A percentile compares a stretch with the other conserved stretches of the same genome.
These are phyloP conservation scores for Andrena flavipes DNA, from an alignment of 2,888 invertebrate species.

Conservation along the genomic window DNA sequence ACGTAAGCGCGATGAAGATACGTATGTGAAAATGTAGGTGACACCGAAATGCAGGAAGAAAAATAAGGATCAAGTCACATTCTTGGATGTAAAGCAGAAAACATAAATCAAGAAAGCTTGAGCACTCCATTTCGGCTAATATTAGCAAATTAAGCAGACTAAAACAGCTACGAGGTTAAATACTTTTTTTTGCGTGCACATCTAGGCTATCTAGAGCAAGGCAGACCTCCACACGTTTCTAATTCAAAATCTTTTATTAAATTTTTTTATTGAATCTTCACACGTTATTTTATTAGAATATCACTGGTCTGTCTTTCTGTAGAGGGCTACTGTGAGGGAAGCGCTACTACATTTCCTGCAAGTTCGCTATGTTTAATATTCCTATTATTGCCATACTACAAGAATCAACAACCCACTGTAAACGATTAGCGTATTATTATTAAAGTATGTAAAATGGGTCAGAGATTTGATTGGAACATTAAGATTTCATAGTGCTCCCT, in stretches of 20 bases:
- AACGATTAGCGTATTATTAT: conserved; percentile 41
- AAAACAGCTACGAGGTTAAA: conserved; percentile 30
- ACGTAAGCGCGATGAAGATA: conserved; percentile 7
- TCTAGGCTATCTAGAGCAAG: conserved; percentile 14
- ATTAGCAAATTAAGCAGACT: conserved; percentile 31
- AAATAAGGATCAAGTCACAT: conserved; percentile 8
- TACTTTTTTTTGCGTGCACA: conserved; percentile 50
- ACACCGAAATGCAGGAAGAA: neutral
- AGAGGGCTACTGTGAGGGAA: conserved; percentile 50
- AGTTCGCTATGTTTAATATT: conserved; percentile 31
- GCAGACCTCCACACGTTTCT: conserved; percentile 12
- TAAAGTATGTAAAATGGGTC: conserved; percentile 5
- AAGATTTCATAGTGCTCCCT: conserved; percentile 54
- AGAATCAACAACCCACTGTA: conserved; percentile 65
- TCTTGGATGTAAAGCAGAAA: conserved; percentile 23
- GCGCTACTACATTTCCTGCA: conserved; percentile 49
- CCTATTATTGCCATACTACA: conserved; percentile 15
- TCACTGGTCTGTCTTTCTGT: neutral
- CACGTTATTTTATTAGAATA: neutral
- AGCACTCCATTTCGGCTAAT: conserved; percentile 27
- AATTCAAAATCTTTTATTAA: neutral
- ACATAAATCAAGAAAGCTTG: conserved; percentile 17
- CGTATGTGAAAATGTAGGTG: neutral
- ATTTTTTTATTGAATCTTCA: neutral
- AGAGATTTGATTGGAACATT: neutral